Percentiles rank a stretch among this genome's conserved stretches.
Evolutionary conservation across 2,888 invertebrate genomes (phyloP).

Genomic region (Himalopsyche kuldschensis): DNA sequence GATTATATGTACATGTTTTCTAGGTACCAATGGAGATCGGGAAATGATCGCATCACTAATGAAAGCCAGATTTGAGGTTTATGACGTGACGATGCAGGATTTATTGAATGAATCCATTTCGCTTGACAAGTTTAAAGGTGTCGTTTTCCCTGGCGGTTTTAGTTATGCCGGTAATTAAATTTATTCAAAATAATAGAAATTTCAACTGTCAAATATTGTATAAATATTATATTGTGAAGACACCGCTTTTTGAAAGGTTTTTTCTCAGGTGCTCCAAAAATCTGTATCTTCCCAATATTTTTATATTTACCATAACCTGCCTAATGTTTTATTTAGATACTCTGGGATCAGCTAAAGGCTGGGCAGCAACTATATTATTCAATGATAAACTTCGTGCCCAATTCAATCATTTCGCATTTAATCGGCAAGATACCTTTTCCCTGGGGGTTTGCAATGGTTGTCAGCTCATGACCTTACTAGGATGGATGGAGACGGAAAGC

Average conservation of each 20-base stretch:
- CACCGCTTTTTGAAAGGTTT: too few relatives aligned
- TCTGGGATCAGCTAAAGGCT: constrained; percentile 95
- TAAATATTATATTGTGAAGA: background rate
- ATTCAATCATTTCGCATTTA: constrained; percentile 72
- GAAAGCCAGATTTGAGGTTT: constrained; percentile 87
- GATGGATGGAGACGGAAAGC: constrained; percentile 68
- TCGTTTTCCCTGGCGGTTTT: constrained; percentile 98
- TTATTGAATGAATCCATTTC: constrained; percentile 70
- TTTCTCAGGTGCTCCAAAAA: too few relatives aligned
- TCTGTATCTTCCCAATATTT: too few relatives aligned
- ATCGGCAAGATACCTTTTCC: constrained; percentile 83
- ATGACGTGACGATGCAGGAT: constrained; percentile 95
- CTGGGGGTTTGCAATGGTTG: constrained; percentile 99
- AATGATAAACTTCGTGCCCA: constrained; percentile 74
- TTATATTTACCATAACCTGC: background rate
- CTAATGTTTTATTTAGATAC: constrained; percentile 66
- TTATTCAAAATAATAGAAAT: background rate
- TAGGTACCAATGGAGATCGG: constrained; percentile 88
- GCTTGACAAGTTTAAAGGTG: constrained; percentile 80
- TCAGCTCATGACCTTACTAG: constrained; percentile 91
- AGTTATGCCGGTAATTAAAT: constrained; percentile 82
- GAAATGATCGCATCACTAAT: constrained; percentile 94
- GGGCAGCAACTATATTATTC: constrained; percentile 91
- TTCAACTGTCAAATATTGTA: background rate
- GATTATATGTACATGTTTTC: constrained; percentile 16